Evolutionary conservation across 2,113 vertebrate genomes (phyloP).

Genomic region (Platysternon megacephalum): DNA sequence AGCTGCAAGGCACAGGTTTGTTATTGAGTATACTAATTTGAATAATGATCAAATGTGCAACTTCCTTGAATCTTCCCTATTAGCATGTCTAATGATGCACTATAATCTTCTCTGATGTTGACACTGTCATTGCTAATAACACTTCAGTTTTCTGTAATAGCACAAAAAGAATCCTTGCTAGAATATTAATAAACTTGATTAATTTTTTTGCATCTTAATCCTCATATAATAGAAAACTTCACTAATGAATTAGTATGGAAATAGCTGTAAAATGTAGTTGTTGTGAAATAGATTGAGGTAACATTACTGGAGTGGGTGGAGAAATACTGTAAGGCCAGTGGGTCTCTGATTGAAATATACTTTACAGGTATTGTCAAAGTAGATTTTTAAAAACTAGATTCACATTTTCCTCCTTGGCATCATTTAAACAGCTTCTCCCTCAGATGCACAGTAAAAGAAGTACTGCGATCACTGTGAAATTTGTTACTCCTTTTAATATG

Average conservation of each 20-base stretch:
- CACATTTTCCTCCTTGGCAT: neutral
- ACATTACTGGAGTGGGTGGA: neutral
- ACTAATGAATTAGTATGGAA: neutral
- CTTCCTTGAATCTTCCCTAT: conserved; percentile 32
- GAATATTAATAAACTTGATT: neutral
- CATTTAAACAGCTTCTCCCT: neutral
- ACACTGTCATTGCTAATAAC: neutral
- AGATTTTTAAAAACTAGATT: neutral
- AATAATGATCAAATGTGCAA: neutral
- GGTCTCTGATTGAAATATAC: neutral
- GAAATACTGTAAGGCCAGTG: neutral
- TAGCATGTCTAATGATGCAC: conserved; percentile 28
- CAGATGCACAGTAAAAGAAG: neutral
- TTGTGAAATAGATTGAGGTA: neutral
- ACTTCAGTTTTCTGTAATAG: neutral
- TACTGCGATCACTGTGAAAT: neutral
- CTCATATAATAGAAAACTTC: neutral
- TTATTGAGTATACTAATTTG: neutral
- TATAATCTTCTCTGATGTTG: conserved; percentile 13
- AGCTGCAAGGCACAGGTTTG: neutral
- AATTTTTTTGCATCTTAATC: neutral
- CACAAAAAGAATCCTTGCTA: neutral
- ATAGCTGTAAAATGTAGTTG: neutral
- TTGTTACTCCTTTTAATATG: neutral
- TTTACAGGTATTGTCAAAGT: neutral